These are phyloP conservation scores for Acanthosoma haemorrhoidale DNA, from an alignment of 2,888 invertebrate species.

Conservation along the genomic window DNA sequence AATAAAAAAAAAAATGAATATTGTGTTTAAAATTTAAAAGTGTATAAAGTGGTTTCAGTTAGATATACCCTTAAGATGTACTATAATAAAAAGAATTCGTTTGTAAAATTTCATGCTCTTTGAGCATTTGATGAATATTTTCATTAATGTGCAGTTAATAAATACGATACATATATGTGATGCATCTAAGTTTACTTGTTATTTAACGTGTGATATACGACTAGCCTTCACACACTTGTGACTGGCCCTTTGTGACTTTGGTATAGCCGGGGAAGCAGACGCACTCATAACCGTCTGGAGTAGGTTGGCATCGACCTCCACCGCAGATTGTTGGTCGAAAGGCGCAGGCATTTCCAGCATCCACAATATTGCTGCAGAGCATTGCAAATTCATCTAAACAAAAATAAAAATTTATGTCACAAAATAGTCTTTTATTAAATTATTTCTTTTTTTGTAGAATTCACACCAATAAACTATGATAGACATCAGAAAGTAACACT, in stretches of 20 bases:
- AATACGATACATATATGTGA: constrained; percentile 24
- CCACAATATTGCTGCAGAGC: constrained; percentile 49
- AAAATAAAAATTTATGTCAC: background rate
- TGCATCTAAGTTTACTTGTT: constrained; percentile 28
- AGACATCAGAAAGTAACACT: no score
- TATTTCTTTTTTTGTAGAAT: no score
- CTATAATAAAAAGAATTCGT: no score
- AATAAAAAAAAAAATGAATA: no score
- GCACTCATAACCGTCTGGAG: constrained; percentile 70
- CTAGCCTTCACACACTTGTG: constrained; percentile 53
- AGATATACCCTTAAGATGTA: no score
- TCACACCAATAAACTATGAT: no score
- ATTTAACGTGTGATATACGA: constrained; percentile 34
- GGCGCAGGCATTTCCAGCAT: constrained; percentile 65
- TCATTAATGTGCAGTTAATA: constrained; percentile 9
- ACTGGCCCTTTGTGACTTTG: constrained; percentile 44
- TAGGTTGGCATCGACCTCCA: constrained; percentile 67
- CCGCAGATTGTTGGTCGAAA: constrained; percentile 66
- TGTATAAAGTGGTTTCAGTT: no score
- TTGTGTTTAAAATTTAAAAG: no score
- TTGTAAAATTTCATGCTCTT: no score
- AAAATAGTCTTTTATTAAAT: no score
- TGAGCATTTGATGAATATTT: background rate
- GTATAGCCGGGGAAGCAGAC: constrained; percentile 67
- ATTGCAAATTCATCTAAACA: constrained; percentile 56